These are phyloP conservation scores for Megaleporinus macrocephalus DNA, from an alignment of 2,113 vertebrate genomes.

Conservation along the genomic window DNA sequence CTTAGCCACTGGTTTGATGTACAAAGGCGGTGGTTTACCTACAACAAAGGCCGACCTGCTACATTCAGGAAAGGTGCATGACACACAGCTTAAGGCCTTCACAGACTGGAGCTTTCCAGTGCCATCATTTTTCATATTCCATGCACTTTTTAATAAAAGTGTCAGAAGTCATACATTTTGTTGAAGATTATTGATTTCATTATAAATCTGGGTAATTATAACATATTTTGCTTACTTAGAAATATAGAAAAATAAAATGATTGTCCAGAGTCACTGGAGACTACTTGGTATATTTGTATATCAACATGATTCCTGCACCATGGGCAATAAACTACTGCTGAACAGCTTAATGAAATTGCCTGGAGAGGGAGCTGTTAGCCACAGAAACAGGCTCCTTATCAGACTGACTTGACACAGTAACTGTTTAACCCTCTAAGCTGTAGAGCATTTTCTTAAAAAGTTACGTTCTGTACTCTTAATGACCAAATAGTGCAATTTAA, in stretches of 20 bases:
- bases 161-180: background rate
- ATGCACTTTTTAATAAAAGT: background rate
- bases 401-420: too few species aligned
- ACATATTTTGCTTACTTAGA: too few species aligned
- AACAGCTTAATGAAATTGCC: background rate
- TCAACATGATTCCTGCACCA: background rate
- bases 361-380: constrained; percentile 39
- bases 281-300: background rate
- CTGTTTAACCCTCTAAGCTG: too few species aligned
- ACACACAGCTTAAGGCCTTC: background rate
- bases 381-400: background rate
- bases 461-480: background rate
- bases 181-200: too few species aligned
- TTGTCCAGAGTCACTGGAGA: too few species aligned
- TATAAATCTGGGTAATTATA: too few species aligned
- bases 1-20: constrained; percentile 93
- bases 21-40: constrained; percentile 94
- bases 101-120: too few species aligned
- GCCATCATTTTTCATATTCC: too few species aligned
- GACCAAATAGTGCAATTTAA: background rate
- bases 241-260: too few species aligned
- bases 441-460: too few species aligned
- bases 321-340: background rate
- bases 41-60: constrained; percentile 57
- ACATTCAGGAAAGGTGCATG: background rate